Conservation (phyloP, 2,797 vertebrate genomes). For the Betta splendens region DNA sequence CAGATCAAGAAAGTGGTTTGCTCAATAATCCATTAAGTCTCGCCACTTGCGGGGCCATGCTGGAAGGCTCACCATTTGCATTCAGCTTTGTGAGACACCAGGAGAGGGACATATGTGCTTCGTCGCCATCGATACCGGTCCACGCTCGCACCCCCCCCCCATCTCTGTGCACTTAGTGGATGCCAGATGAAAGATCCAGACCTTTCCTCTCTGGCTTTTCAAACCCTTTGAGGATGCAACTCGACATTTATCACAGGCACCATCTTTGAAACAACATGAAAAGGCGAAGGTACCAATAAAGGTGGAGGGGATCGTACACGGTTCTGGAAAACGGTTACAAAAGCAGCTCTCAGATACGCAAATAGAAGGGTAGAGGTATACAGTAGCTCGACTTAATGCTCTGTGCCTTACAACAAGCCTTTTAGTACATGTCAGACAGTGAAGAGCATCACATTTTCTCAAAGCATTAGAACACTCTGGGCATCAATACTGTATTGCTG, state of each 20-base stretch:
- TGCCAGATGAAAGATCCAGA: constrained; percentile 70
- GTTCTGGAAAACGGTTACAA: constrained; percentile 26
- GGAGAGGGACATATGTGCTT: constrained; percentile 13
- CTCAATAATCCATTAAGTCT: constrained; percentile 27
- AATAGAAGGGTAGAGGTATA: constrained; percentile 8
- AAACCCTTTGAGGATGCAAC: constrained; percentile 63
- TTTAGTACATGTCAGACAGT: neutral
- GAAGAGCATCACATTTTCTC: neutral
- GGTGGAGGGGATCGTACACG: neutral
- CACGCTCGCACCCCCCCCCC: constrained; percentile 51
- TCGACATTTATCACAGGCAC: constrained; percentile 62
- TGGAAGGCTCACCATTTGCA: constrained; percentile 52
- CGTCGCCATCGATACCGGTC: constrained; percentile 47
- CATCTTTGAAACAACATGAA: constrained; percentile 75
- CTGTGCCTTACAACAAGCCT: neutral
- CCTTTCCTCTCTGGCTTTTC: constrained; percentile 64
- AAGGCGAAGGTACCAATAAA: constrained; percentile 46
- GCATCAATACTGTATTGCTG: neutral
- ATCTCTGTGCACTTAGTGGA: constrained; percentile 57
- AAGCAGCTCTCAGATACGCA: constrained; percentile 12
- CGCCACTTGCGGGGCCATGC: constrained; percentile 12
- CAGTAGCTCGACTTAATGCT: constrained; percentile 4
- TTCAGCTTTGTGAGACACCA: constrained; percentile 25
- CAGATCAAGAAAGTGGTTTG: constrained; percentile 18
- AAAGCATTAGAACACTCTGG: too few species aligned